Evolutionary conservation across 2,113 vertebrate species (phyloP), one percentile per base, ranked within the genome.

Genomic region (Peromyscus polionotus): DNA sequence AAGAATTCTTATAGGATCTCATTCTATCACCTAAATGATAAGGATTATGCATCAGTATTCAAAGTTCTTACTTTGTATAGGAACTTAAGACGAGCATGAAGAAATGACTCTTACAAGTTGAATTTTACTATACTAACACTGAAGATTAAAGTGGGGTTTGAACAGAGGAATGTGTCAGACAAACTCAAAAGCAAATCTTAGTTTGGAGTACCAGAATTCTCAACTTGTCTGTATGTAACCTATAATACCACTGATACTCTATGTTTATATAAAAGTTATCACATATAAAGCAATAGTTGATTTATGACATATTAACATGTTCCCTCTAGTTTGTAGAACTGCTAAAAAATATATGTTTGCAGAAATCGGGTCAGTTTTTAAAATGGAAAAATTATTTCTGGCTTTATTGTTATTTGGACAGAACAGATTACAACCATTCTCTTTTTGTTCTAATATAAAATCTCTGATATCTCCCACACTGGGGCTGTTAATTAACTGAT

Each of bases 401-500:
- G 26, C 67, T 91, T 51, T 88, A 76, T 54, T 96, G 20, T 88
- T 98, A 95, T 98, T 94, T 97, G 90, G 59, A 88, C 72, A 68
- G 28, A 95, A 36, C 3, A 86, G 28, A 95, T 97, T 97, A 81
- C 36, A 98, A 48, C 96, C 45, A 93, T 95, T 91, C 63, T 92
- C 48, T 93, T 28, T 28, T 98, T 68, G 86, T 97, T 98, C 96
- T 97, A 97, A 96, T 96, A 96, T 93, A 94, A 88, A 93, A 36
- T 16, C 48, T 54, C 63, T 96, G 90, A 97, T 97, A 95, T 98
- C 93, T 94, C 76, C 83, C 95, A 95, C 84, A 97, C 36, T 68
- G 65, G 95, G 48, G 24, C 79, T 98, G 97, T 97, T 96, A 98
- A 97, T 98, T 97, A 98, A 6, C 57, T 93, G 28, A 45, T 61